Evolutionary conservation across 2,888 invertebrate genomes (phyloP).

Genomic region (Aphodius granarius): DNA sequence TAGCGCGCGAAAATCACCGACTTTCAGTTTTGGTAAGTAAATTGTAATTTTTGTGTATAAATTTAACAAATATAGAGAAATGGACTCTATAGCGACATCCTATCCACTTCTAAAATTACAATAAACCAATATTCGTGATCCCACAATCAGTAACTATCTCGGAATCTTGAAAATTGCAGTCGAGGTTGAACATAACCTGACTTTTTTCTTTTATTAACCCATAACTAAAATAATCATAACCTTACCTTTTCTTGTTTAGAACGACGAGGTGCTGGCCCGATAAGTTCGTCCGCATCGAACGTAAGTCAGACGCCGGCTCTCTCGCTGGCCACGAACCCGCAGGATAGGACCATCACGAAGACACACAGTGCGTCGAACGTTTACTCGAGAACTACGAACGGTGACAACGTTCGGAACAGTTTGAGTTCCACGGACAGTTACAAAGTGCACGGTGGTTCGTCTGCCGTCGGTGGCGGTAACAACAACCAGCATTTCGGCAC

Average conservation of each 20-base stretch:
- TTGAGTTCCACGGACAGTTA: conserved; percentile 42
- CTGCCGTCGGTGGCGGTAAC: conserved; percentile 25
- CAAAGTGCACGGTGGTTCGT: conserved; percentile 43
- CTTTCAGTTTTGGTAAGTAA: conserved; percentile 18
- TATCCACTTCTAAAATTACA: too few relatives aligned
- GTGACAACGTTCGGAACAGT: conserved; percentile 40
- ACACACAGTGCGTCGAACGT: conserved; percentile 53
- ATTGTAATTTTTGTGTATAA: not conserved
- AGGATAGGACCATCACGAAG: conserved; percentile 44
- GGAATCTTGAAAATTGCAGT: too few relatives aligned
- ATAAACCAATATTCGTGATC: too few relatives aligned
- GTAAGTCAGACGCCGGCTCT: conserved; percentile 38
- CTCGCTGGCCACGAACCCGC: conserved; percentile 32
- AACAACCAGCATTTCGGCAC: conserved; percentile 25
- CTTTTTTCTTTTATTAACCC: too few relatives aligned
- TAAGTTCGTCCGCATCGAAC: conserved; percentile 44
- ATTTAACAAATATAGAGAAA: too few relatives aligned
- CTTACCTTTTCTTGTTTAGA: conserved; percentile 8
- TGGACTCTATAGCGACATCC: too few relatives aligned
- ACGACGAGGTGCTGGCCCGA: conserved; percentile 24
- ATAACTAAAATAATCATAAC: too few relatives aligned
- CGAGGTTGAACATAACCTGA: not conserved
- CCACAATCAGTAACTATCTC: too few relatives aligned
- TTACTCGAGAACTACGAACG: conserved; percentile 40
- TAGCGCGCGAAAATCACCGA: conserved; percentile 45